Evolutionary conservation across 1,140 invertebrate species (phyloP), one percentile per base, ranked within the genome.

Genomic region (Araneus ventricosus): DNA sequence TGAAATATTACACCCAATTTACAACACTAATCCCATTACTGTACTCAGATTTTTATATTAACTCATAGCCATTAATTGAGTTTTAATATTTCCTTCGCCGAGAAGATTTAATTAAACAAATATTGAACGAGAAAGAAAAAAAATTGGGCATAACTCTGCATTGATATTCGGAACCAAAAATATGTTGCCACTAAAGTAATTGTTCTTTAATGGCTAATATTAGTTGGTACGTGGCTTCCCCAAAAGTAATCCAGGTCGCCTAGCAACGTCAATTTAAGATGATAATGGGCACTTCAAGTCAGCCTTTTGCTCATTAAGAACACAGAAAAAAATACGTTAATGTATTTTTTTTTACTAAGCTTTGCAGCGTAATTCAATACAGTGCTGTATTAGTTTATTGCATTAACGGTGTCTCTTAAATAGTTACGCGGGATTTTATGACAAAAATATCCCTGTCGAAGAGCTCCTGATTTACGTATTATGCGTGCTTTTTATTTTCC

Each of bases 141-240:
- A 84, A 84, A 30, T 10, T 0, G 17, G 1, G 20, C 70, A 37
- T 86, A 59, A 45, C 45, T 37, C 14, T 10, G 24, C 34, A 88
- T 88, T 88, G 87, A 88, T 88, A 63, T 75, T 70, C 39, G 34
- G 39, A 75, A 41, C 61, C 87, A 86, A 88, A 88, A 70, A 88
- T 75, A 67, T 45, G 61, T 10, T 45, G 61, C n/a, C 52, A 87
- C 85, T 57, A 90, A 90, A 80, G 45, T 90, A 90, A 90, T 90
- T 90, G 88, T 90, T 57, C 70, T 59, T 52, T 90, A 90, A 90
- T 80, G 88, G 88, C 61, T 27, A 88, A 75, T 88, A 90, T 90
- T 90, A 57, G 70, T 27, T 34, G 20, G 34, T 87, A 39, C 85
- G 63, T 63, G 37, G 84, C 14, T n/a, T 86, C 34, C 87, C 27